Evolutionary conservation across 2,113 vertebrate genomes (phyloP), one percentile per base, ranked within the genome.

Genomic region (Eira barbara): DNA sequence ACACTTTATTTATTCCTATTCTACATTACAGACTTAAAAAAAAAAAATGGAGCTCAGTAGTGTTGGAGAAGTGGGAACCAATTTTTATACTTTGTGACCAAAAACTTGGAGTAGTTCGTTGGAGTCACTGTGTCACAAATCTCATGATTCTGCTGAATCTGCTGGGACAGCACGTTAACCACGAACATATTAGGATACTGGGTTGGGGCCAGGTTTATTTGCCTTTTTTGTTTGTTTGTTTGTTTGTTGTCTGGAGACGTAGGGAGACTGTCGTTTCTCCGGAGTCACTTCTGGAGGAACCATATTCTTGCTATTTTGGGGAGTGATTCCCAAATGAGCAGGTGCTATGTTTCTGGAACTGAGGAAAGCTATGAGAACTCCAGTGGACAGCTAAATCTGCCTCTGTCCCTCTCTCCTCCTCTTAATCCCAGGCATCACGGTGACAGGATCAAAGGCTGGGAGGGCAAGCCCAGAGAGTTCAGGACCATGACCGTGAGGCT

Each of bases 1-100:
- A 97, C 65, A 89, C 92, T 95, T 85, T 98, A 96, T 98, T 97
- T 98, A 95, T 97, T 98, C 95, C 61, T 96, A 94, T 95, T 98
- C 97, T 98, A 97, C 94, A 79, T 74, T 96, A 83, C 78, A 97
- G 95, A 31, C 0, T 84, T 47, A 31, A 49, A 13, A 81, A 81
- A 65, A 97, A 89, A 78, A 34, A 29, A 88, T 59, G 95, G 63
- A 93, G 96, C 95, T 94, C 87, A 8, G 65, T 12, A 8, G 65
- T 12, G 31, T 39, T 55, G 47, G 78, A 65, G n/a, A 29, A 88
- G 11, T 85, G 47, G 34, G 34, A 74, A 36, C 11, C 14, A 36
- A 36, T 84, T 95, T 97, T 90, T 91, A 29, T 63, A 86, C 63
- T 97, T 96, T 93, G 61, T 45, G 29, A 61, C 49, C 45, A 73